A percentile compares a stretch with the other conserved stretches of the same genome.
These are phyloP conservation scores for Papilio demoleus DNA, from an alignment of 2,888 invertebrate genomes.

Conservation along the genomic window DNA sequence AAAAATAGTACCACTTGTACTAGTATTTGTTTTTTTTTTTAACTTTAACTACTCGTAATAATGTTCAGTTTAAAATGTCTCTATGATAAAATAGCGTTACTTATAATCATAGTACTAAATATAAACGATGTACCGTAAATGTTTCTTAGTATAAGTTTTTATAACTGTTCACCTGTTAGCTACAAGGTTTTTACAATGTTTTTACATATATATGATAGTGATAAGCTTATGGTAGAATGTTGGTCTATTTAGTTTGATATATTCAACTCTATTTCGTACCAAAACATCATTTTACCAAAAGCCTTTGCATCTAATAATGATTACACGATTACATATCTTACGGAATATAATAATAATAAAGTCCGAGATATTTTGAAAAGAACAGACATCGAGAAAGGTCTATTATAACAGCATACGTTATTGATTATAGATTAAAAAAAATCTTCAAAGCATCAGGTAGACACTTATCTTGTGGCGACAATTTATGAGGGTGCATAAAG, in stretches of 20 bases:
- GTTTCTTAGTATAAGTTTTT: slow-evolving; percentile 2
- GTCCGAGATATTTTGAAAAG: neutral
- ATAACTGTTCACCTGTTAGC: neutral
- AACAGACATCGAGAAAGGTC: neutral
- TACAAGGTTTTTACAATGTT: neutral
- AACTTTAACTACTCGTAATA: neutral
- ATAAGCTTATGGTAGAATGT: neutral
- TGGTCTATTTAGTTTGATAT: too few species aligned
- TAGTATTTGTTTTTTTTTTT: neutral
- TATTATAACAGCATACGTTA: too few species aligned
- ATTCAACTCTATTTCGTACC: too few species aligned
- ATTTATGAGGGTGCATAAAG: slow-evolving; percentile 37
- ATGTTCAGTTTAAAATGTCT: neutral
- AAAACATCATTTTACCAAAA: too few species aligned
- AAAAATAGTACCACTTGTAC: too few species aligned
- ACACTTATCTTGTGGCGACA: slow-evolving; percentile 13
- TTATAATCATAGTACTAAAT: neutral
- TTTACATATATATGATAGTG: neutral
- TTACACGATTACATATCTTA: too few species aligned
- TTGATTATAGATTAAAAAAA: neutral
- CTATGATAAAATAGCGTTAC: neutral
- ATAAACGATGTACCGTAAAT: slow-evolving; percentile 3
- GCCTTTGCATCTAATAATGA: too few species aligned
- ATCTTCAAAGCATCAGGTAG: slow-evolving; percentile 17
- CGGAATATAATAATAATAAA: too few species aligned